Base-by-base conservation (phyloP, 2,797 vertebrate species). In the Salmo trutta region DNA sequence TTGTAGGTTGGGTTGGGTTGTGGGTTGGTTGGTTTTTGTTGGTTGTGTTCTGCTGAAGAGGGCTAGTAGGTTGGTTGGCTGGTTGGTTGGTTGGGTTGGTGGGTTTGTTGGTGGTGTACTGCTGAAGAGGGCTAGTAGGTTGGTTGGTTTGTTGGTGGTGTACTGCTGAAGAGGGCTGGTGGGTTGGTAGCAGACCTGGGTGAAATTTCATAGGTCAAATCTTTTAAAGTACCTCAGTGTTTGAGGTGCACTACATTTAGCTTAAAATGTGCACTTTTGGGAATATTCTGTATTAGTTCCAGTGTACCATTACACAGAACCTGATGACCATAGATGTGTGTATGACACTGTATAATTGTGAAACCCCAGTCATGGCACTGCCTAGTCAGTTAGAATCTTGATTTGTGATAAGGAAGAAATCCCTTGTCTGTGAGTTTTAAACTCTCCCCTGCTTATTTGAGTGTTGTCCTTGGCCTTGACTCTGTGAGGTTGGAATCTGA, bases 381-480 rank as follows among this genome's bases (percentile, higher is more conserved):
- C 69, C 12, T 71, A 12, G 68, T 47, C 27, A 3, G 27, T 27
- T 10, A 17, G 14, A 31, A 31, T 41, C 5, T 10, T 17, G 24
- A 33, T 15, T 19, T 53, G 0, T 19, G 24, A 53, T 73, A 15
- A 65, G 41, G 41, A 41, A 16, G 73, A 12, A 24, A 16, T 24
- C 41, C 6, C 41, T 3, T 21, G 70, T n/a, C 21, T 62, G 2
- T 24, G 12, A 24, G 59, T 73, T 0, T 47, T 7, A 19, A 51
- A n/a, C 1, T 1, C 53, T 66, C 8, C 19, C 41, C 53, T 74
- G 54, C 70, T 54, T 79, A 77, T n/a, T 24, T 3, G 73, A 1
- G 17, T 21, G 33, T 77, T 72, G 12, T 77, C 33, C 54, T 83
- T 73, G 27, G 4, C 51, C 3, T 47, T 27, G 31, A 77, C 62